phyloP scores from a whole-genome alignment of 1,140 invertebrate species.

The Aporrectodea caliginosa region DNA sequence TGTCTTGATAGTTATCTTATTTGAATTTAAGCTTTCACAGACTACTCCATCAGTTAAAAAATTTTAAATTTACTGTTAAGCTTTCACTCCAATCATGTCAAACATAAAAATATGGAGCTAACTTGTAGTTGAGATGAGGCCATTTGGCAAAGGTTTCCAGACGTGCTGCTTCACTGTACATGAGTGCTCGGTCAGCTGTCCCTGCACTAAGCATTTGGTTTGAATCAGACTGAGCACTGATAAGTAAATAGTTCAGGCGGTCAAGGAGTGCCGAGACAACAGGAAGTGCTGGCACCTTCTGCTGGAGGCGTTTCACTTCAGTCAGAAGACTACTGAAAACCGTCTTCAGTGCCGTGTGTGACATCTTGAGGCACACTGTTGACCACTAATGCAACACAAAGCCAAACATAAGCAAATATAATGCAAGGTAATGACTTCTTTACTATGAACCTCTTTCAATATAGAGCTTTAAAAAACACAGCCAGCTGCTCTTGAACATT shows the following conservation, averaged over 20 bases:
- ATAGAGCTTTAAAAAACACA: no score
- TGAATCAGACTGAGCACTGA: slow-evolving; percentile 41
- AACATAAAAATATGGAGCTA: slow-evolving; percentile 45
- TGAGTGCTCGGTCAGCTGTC: slow-evolving; percentile 56
- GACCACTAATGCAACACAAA: slow-evolving; percentile 81
- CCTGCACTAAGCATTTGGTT: slow-evolving; percentile 40
- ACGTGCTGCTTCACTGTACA: slow-evolving; percentile 86
- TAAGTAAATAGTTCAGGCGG: slow-evolving; percentile 71
- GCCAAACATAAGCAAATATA: no score
- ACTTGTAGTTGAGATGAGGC: slow-evolving; percentile 97
- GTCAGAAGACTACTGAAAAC: slow-evolving; percentile 73
- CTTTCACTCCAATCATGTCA: no score
- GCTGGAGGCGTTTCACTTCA: slow-evolving; percentile 75
- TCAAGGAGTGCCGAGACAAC: slow-evolving; percentile 84
- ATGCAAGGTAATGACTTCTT: no score
- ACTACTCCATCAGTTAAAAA: no score
- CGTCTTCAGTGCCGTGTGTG: slow-evolving; percentile 70
- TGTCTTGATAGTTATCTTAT: no score
- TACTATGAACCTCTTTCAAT: no score
- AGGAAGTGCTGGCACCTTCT: slow-evolving; percentile 75
- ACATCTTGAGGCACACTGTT: slow-evolving; percentile 75
- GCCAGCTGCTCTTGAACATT: no score
- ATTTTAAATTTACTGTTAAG: no score
- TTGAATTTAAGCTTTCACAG: no score
- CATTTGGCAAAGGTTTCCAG: slow-evolving; percentile 84